A percentile compares a stretch with the other conserved stretches of the same genome.
These are phyloP conservation scores for Sebastes hopkinsi DNA, from an alignment of 2,797 vertebrate species.

Conservation along the genomic window DNA sequence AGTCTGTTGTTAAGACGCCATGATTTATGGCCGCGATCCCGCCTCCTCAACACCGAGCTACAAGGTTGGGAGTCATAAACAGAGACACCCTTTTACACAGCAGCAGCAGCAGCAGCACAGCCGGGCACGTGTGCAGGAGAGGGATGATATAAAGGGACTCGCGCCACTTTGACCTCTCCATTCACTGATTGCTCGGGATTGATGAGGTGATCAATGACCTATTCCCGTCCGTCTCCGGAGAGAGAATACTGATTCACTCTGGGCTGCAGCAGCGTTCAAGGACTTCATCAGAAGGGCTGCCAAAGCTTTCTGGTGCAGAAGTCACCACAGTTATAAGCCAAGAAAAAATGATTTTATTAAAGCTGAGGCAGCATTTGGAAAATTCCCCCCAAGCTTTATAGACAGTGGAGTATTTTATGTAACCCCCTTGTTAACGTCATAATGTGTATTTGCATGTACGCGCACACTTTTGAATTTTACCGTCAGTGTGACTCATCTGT, in stretches of 20 bases:
- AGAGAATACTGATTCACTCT: slow-evolving; percentile 29
- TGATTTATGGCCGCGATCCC: slow-evolving; percentile 45
- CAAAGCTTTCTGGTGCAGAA: slow-evolving; percentile 17
- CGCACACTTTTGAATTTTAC: background rate
- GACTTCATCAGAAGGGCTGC: slow-evolving; percentile 18
- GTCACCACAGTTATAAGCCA: slow-evolving; percentile 8
- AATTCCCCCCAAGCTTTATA: background rate
- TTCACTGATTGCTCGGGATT: slow-evolving; percentile 46
- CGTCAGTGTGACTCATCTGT: slow-evolving; percentile 60
- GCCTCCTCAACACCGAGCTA: slow-evolving; percentile 22
- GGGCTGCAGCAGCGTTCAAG: slow-evolving; percentile 21
- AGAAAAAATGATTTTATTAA: slow-evolving; percentile 19
- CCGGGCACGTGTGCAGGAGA: background rate
- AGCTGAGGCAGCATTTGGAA: slow-evolving; percentile 27
- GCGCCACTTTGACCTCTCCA: slow-evolving; percentile 24
- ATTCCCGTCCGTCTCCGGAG: slow-evolving; percentile 28
- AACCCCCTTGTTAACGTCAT: slow-evolving; percentile 1
- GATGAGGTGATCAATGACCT: slow-evolving; percentile 67
- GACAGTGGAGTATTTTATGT: slow-evolving; percentile 21
- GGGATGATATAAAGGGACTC: background rate
- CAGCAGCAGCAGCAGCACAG: background rate
- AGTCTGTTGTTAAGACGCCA: slow-evolving; percentile 17
- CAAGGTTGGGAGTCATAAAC: slow-evolving; percentile 39
- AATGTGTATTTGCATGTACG: slow-evolving; percentile 7
- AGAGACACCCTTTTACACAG: slow-evolving; percentile 7